Base-by-base conservation (phyloP, 2,888 invertebrate genomes). In the Acronicta psi region DNA sequence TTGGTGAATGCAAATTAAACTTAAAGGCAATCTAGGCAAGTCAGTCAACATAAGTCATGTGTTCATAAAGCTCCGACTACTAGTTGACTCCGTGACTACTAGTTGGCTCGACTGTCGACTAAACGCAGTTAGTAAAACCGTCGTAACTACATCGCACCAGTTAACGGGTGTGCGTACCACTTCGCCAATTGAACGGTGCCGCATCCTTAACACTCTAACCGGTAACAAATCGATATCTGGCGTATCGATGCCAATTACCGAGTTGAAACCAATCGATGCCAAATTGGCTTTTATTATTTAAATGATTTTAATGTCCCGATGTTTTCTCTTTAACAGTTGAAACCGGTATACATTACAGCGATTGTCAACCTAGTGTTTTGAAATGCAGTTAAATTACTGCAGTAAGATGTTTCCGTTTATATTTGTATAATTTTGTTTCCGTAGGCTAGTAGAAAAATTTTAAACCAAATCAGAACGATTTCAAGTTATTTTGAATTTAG, bases 221-320 rank as follows among this genome's bases (percentile, higher is more conserved):
- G 73, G 51, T 67, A 70, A 75, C 81, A 70, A 81, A 86, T 87
- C 84, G 80, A 87, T 87, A 76, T 72, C 59, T 67, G 51, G 69
- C 75, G 81, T 25, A 61, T 63, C 59, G 49, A 63, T 55, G 31
- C 77, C 79, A 84, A 83, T 81, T 75, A 87, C 81, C 78, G 67
- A 69, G 74, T 83, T 77, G 74, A 81, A 20, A 49, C 46, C 36
- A 52, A 42, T 56, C 40, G 42, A 25, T 57, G 25, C 44, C 46
- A 31, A 75, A 49, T 66, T 43, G 14, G 42, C 20, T 47, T 49
- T 41, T 9, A 31, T 40, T 37, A 34, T 44, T 46, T 41, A 43
- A 55, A 51, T 40, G 2, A 34, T 38, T 57, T 34, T 16, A 37
- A 40, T 36, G 29, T 56, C 40, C n/a, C 2, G 25, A 14, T 38